Evolutionary conservation across 2,888 invertebrate genomes (phyloP).

Genomic region (Rhorus exstirpatorius): DNA sequence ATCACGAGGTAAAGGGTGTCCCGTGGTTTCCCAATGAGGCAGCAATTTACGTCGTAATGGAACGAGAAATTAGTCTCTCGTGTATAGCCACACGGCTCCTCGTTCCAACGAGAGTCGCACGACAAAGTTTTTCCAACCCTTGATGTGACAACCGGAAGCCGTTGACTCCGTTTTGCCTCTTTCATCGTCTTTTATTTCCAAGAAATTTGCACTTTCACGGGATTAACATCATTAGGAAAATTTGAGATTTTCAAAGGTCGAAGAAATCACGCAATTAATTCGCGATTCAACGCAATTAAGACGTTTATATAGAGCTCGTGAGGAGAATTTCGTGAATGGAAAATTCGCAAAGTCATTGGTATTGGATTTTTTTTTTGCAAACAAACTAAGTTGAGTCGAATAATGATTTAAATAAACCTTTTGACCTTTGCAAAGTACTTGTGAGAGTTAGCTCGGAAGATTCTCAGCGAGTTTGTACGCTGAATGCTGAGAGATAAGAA

Average conservation of each 20-base stretch:
- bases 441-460: neutral
- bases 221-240: conserved; percentile 16
- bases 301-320: neutral
- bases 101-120: conserved; percentile 15
- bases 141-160: conserved; percentile 4
- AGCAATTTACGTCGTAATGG: conserved; percentile 70
- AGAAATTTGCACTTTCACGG: conserved; percentile 1
- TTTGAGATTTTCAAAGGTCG: neutral
- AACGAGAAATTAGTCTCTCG: conserved; percentile 70
- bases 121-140: conserved; percentile 30
- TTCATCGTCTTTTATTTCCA: neutral
- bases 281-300: neutral
- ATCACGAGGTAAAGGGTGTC: conserved; percentile 37
- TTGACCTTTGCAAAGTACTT: neutral
- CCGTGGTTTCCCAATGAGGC: conserved; percentile 49
- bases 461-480: neutral
- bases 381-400: neutral
- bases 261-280: neutral
- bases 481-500: conserved; percentile 42
- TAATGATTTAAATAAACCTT: conserved; percentile 6
- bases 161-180: conserved; percentile 4
- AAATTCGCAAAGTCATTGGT: neutral
- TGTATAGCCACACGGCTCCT: neutral
- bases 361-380: neutral
- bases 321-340: neutral